Conservation (phyloP, 2,888 invertebrate species). For the Ommatoiulus sabulosus region DNA sequence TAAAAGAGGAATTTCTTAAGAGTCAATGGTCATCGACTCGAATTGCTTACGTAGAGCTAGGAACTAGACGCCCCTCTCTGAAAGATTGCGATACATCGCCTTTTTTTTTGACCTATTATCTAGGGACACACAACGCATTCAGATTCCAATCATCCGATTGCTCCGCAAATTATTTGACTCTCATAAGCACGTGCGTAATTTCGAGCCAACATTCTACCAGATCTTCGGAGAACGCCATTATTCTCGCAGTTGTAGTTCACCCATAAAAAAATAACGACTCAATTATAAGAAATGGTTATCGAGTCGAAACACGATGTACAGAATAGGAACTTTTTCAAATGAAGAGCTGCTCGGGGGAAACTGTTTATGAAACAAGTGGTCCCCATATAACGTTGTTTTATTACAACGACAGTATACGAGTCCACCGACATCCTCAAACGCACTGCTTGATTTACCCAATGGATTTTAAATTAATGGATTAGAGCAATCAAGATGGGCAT, state of each 20-base stretch:
- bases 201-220: too few species aligned
- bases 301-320: too few species aligned
- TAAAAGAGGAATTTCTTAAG: constrained; percentile 21
- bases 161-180: not conserved
- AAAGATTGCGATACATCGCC: not conserved
- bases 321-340: too few species aligned
- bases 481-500: constrained; percentile 20
- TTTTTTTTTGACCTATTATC: not conserved
- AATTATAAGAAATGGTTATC: too few species aligned
- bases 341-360: not conserved
- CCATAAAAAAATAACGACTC: too few species aligned
- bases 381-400: too few species aligned
- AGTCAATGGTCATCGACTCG: not conserved
- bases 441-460: too few species aligned
- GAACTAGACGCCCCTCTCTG: not conserved
- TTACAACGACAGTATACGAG: too few species aligned
- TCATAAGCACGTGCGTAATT: not conserved
- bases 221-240: too few species aligned
- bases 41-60: not conserved
- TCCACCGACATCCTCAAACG: too few species aligned
- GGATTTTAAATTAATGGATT: too few species aligned
- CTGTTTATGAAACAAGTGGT: not conserved
- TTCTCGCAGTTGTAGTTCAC: too few species aligned
- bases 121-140: not conserved
- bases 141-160: not conserved